Conservation (phyloP, 2,797 vertebrate species). For the Tenualosa ilisha region DNA sequence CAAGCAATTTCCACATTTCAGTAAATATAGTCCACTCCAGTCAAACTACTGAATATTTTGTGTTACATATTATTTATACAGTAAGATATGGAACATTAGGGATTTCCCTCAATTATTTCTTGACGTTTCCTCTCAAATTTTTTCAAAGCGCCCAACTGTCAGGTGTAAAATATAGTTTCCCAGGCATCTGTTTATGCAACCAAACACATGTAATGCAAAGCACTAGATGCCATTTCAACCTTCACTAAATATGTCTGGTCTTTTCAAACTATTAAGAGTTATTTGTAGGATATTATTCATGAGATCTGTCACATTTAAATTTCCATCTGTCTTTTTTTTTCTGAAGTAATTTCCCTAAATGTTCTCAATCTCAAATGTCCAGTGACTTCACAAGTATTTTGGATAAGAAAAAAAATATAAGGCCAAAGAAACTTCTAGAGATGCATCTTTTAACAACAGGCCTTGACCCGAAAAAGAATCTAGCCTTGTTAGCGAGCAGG, state of each 20-base stretch:
- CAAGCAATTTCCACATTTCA: neutral
- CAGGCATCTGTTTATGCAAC: too few species aligned
- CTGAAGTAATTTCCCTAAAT: neutral
- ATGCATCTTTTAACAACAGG: neutral
- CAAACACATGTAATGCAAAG: too few species aligned
- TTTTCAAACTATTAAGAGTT: neutral
- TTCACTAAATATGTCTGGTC: too few species aligned
- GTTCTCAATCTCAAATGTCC: neutral
- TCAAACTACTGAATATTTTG: neutral
- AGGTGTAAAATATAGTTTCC: too few species aligned
- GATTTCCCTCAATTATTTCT: neutral
- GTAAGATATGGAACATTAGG: too few species aligned
- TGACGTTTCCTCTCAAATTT: too few species aligned
- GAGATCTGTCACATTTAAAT: neutral
- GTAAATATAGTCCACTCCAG: neutral
- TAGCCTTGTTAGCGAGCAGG: neutral
- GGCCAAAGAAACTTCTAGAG: neutral
- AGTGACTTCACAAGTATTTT: neutral
- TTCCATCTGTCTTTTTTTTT: neutral
- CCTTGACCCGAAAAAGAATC: neutral
- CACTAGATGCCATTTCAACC: too few species aligned
- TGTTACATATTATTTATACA: neutral
- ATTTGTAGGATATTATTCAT: neutral
- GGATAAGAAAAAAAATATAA: neutral
- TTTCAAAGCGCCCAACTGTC: too few species aligned